phyloP scores from a whole-genome alignment of 2,113 vertebrate genomes.

The Istiophorus platypterus region DNA sequence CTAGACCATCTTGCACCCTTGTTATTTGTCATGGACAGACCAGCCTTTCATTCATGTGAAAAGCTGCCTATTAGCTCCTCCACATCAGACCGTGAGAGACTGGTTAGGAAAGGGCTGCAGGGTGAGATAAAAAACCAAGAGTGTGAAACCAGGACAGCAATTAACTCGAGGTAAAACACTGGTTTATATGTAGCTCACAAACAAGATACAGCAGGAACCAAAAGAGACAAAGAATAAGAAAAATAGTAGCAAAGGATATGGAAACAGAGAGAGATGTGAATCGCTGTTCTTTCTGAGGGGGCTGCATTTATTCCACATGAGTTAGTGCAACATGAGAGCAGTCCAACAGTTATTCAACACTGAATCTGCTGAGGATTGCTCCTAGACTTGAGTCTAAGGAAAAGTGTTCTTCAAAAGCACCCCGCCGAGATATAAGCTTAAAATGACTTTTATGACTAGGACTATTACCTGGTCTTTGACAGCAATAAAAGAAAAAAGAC shows the following conservation, averaged over 20 bases:
- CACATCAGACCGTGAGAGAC: slow-evolving; percentile 19
- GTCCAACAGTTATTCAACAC: slow-evolving; percentile 34
- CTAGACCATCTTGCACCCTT: background rate
- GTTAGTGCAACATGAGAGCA: slow-evolving; percentile 55
- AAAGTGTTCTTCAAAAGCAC: slow-evolving; percentile 21
- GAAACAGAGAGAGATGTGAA: slow-evolving; percentile 24
- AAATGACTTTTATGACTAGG: background rate
- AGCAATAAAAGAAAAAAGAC: slow-evolving; percentile 2
- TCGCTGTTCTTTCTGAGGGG: slow-evolving; percentile 21
- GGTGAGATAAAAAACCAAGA: slow-evolving; percentile 25
- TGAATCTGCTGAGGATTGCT: slow-evolving; percentile 26
- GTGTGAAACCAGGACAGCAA: slow-evolving; percentile 37
- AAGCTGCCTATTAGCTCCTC: slow-evolving; percentile 34
- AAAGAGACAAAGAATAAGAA: slow-evolving; percentile 21
- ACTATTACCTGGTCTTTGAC: background rate
- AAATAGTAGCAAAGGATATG: slow-evolving; percentile 1
- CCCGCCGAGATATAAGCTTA: slow-evolving; percentile 21
- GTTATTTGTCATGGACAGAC: background rate
- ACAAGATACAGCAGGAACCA: slow-evolving; percentile 23
- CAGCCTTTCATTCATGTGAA: slow-evolving; percentile 31
- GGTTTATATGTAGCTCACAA: slow-evolving; percentile 18
- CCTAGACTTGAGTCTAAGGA: background rate
- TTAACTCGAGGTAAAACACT: slow-evolving; percentile 38
- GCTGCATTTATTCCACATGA: slow-evolving; percentile 61
- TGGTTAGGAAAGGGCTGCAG: slow-evolving; percentile 32